These are phyloP conservation scores for Dascillus cervinus DNA, from an alignment of 2,888 invertebrate genomes.

Conservation along the genomic window DNA sequence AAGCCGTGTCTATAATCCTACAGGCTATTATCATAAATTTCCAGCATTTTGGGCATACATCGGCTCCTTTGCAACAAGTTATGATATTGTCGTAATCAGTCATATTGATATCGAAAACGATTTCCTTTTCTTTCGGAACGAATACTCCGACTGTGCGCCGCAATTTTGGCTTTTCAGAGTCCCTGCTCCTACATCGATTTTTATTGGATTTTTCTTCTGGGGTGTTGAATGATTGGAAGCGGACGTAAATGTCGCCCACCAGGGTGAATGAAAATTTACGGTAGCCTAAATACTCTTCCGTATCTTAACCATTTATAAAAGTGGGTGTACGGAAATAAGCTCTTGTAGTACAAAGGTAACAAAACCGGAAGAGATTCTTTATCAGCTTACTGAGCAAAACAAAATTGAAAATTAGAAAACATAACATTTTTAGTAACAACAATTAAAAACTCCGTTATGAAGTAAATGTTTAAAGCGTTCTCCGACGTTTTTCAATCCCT, in stretches of 20 bases:
- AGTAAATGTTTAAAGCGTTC: too few species aligned
- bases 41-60: constrained; percentile 94
- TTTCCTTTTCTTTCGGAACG: constrained; percentile 60
- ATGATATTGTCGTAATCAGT: constrained; percentile 98
- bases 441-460: too few species aligned
- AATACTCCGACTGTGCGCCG: constrained; percentile 34
- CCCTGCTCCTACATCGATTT: constrained; percentile 97
- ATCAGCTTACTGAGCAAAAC: too few species aligned
- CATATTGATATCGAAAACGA: constrained; percentile 99
- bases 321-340: constrained; percentile 79
- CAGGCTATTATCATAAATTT: constrained; percentile 91
- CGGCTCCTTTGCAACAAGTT: constrained; percentile 84
- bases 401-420: too few species aligned
- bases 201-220: constrained; percentile 73
- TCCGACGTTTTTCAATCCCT: too few species aligned
- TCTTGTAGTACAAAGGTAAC: constrained; percentile 81
- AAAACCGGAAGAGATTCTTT: constrained; percentile 60
- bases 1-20: constrained; percentile 75
- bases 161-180: constrained; percentile 49
- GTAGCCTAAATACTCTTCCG: constrained; percentile 43
- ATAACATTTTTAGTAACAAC: too few species aligned
- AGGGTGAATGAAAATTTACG: constrained; percentile 95
- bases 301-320: constrained; percentile 89
- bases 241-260: constrained; percentile 85
- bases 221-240: constrained; percentile 78